Evolutionary conservation across 2,113 vertebrate genomes (phyloP), one percentile per base, ranked within the genome.

Genomic region (Micronisus gabar): DNA sequence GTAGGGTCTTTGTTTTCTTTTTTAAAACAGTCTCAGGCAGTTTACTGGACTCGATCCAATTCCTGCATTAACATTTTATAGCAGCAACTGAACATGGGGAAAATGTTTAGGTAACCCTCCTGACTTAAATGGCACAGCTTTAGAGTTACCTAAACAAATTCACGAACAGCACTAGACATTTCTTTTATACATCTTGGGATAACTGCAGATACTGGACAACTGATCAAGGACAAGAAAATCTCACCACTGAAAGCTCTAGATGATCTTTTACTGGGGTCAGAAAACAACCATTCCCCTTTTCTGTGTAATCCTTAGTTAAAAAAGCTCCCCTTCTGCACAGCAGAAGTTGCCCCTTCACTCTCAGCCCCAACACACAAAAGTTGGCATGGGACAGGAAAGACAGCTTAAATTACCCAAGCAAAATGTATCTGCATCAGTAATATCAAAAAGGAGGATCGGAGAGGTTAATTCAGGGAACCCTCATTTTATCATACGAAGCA

Each of bases 21-120:
- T 72, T 61, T 27, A 82, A 80, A 80, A 62, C 48, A 19, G 30
- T 48, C 91, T 84, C 32, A 34, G 38, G 30, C 72, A 32, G 45
- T 40, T 88, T 72, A 38, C 38, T 96, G 94, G 96, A 86, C 23
- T 90, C 32, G 3, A 56, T 86, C 95, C 96, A 97, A 72, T 65
- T 81, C 32, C 74, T 89, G 58, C 95, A 97, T 94, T 97, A 96
- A 95, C 88, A 66, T 91, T 96, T 93, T 82, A 68, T 12, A 93
- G 84, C 86, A 93, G 73, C 87, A 82, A 78, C 38, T 56, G 78
- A 79, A 71, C 71, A 65, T 21, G 25, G 72, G 91, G 80, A 79
- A 95, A 95, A 93, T 97, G 95, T 98, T 97, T 96, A 95, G 90
- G 68, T 95, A 96, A 94, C 55, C 36, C 45, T 90, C 25, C 63